Evolutionary conservation across 2,797 vertebrate genomes (phyloP).

Genomic region (Oceanodroma leucorhoa): DNA sequence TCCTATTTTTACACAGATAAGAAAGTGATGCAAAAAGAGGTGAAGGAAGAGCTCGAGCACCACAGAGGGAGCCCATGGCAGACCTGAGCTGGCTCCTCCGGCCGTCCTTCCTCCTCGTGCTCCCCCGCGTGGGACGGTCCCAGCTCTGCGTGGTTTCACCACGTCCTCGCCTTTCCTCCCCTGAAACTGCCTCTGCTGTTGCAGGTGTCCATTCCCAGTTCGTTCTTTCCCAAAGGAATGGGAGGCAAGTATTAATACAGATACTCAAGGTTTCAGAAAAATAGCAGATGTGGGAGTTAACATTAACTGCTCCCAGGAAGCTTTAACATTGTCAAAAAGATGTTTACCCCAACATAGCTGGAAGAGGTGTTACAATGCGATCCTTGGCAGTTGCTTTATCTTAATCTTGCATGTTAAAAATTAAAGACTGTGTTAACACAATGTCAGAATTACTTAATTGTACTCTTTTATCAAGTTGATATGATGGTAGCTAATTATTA

Average conservation of each 20-base stretch:
- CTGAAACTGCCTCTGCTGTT: neutral
- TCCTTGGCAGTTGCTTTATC: conserved; percentile 7
- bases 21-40: neutral
- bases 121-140: rapidly evolving
- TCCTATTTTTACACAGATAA: neutral
- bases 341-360: neutral
- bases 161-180: neutral
- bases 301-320: neutral
- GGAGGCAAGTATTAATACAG: neutral
- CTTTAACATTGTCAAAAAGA: neutral
- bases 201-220: neutral
- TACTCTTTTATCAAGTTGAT: conserved; percentile 58
- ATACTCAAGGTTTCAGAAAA: neutral
- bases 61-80: neutral
- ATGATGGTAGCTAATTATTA: conserved; percentile 60
- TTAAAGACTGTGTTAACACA: conserved; percentile 53
- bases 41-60: neutral
- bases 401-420: conserved; percentile 50
- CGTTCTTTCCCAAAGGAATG: neutral
- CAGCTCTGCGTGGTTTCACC: rapidly evolving
- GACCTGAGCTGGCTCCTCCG: neutral
- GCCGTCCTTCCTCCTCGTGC: neutral
- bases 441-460: conserved; percentile 51
- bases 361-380: neutral
- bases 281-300: neutral